These are phyloP conservation scores for Timema podura DNA, from an alignment of 2,888 invertebrate genomes.

Conservation along the genomic window DNA sequence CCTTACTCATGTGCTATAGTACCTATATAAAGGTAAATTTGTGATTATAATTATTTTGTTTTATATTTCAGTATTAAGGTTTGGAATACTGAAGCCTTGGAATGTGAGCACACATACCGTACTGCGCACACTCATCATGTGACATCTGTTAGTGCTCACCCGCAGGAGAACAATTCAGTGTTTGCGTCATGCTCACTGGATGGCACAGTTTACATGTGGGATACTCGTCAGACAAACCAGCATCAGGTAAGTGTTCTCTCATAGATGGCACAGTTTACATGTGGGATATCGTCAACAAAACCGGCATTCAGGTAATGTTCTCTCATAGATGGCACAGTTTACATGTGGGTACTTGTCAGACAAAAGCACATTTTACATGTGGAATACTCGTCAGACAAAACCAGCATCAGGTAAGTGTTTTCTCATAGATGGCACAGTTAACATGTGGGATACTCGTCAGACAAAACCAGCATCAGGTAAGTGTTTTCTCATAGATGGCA, in stretches of 20 bases:
- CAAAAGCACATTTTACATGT: neutral
- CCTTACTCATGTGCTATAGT: no score
- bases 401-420: slow-evolving; percentile 32
- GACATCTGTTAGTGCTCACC: slow-evolving; percentile 49
- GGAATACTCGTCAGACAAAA: neutral
- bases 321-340: no score
- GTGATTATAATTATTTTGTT: no score
- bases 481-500: no score
- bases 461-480: slow-evolving; percentile 41
- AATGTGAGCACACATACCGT: slow-evolving; percentile 48
- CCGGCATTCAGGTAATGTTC: no score
- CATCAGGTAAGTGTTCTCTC: slow-evolving; percentile 38
- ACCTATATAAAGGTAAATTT: no score
- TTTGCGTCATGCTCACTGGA: slow-evolving; percentile 55
- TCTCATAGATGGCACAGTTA: slow-evolving; percentile 48
- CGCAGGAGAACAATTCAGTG: slow-evolving; percentile 45
- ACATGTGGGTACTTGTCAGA: no score
- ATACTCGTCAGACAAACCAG: slow-evolving; percentile 41
- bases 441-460: slow-evolving; percentile 43
- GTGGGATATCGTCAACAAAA: no score
- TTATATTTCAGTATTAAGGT: slow-evolving; percentile 47
- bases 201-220: slow-evolving; percentile 46
- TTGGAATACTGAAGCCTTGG: slow-evolving; percentile 50
- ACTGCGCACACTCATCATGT: slow-evolving; percentile 51
- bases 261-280: no score